Conservation (phyloP, 2,888 invertebrate genomes). For the Entomobrya multifasciata region DNA sequence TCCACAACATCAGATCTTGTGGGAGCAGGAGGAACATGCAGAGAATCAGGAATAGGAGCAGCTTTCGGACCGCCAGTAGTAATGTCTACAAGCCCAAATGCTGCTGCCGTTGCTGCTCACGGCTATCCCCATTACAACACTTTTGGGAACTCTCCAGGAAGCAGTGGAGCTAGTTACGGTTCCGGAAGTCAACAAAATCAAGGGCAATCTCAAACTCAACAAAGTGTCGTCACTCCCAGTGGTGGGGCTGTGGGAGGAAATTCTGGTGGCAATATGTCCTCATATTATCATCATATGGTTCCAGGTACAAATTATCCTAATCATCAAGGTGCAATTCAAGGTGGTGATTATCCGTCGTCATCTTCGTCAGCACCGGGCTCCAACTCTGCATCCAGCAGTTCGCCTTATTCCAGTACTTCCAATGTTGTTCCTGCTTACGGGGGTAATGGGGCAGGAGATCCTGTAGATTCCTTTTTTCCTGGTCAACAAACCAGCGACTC, state of each 20-base stretch:
- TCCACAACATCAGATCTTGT: conserved; percentile 65
- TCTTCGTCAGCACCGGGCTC: conserved; percentile 43
- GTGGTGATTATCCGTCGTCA: conserved; percentile 52
- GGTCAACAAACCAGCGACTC: conserved; percentile 74
- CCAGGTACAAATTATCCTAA: conserved; percentile 62
- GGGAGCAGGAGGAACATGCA: conserved; percentile 68
- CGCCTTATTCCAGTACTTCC: conserved; percentile 72
- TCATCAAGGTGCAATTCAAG: conserved; percentile 60
- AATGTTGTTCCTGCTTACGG: conserved; percentile 53
- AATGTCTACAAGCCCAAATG: conserved; percentile 63
- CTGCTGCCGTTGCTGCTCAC: conserved; percentile 21
- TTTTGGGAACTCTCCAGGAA: conserved; percentile 66
- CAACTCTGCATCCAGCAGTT: conserved; percentile 55
- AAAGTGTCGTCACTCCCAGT: conserved; percentile 51
- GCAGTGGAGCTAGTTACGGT: conserved; percentile 41
- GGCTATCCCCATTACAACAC: conserved; percentile 71
- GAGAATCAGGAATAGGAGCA: conserved; percentile 63
- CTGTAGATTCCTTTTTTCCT: conserved; percentile 56
- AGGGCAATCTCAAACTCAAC: conserved; percentile 68
- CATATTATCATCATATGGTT: conserved; percentile 55
- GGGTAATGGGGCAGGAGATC: conserved; percentile 80
- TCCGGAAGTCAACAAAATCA: conserved; percentile 70
- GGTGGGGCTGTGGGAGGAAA: conserved; percentile 54
- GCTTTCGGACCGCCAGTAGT: conserved; percentile 55
- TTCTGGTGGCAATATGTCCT: conserved; percentile 47